These are phyloP conservation scores for Eublepharis macularius DNA, from an alignment of 2,113 vertebrate genomes.

Conservation along the genomic window DNA sequence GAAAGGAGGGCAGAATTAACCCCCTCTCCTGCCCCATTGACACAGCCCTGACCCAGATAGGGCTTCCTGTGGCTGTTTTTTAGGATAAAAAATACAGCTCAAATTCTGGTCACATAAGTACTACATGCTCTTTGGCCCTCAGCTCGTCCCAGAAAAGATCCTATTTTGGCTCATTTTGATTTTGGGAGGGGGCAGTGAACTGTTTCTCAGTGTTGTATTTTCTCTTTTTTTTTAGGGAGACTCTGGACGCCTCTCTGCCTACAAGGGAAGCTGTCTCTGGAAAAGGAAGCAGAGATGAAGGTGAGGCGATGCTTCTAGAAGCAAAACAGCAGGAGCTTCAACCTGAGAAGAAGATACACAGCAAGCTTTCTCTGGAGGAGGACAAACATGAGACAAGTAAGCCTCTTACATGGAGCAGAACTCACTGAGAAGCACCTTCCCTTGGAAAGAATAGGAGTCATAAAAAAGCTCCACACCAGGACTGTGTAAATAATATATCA, in stretches of 20 bases:
- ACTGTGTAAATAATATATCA: neutral
- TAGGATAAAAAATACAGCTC: too few relatives aligned
- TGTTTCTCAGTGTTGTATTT: neutral
- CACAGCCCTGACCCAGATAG: too few relatives aligned
- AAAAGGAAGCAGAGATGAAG: slow-evolving; percentile 1
- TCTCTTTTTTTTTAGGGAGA: slow-evolving; percentile 44
- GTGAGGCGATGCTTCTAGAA: neutral
- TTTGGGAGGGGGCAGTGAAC: neutral
- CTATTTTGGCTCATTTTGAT: neutral
- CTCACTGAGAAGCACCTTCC: neutral
- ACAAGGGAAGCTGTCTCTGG: slow-evolving; percentile 8
- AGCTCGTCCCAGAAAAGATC: neutral
- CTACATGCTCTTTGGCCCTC: too few relatives aligned
- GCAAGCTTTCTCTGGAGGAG: slow-evolving; percentile 18
- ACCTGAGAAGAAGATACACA: slow-evolving; percentile 31
- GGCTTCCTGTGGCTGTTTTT: too few relatives aligned
- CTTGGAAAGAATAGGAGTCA: neutral
- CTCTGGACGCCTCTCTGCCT: neutral
- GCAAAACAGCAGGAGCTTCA: neutral
- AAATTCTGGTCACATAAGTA: too few relatives aligned
- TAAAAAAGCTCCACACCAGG: neutral
- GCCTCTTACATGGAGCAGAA: neutral
- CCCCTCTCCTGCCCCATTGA: too few relatives aligned
- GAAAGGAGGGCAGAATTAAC: too few relatives aligned
- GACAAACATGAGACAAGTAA: slow-evolving; percentile 43